These are phyloP conservation scores for Diarsia rubi DNA, from an alignment of 2,888 invertebrate species.

Conservation along the genomic window DNA sequence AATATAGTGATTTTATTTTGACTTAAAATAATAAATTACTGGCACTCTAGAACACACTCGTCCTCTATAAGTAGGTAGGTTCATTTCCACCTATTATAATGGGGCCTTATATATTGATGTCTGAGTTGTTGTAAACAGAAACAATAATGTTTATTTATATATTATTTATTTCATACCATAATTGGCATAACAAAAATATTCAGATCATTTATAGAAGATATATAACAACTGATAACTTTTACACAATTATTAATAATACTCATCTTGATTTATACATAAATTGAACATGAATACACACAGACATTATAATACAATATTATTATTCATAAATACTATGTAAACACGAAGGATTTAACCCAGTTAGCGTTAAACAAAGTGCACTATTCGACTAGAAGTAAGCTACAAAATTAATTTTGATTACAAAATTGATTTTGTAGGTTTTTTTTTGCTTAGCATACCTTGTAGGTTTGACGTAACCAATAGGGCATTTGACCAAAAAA, in stretches of 20 bases:
- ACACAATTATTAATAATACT: conserved; percentile 65
- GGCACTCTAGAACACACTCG: no score
- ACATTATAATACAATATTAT: conserved; percentile 37
- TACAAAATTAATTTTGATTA: conserved; percentile 46
- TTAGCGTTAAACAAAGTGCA: conserved; percentile 51
- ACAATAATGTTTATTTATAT: conserved; percentile 56
- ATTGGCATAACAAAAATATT: conserved; percentile 88
- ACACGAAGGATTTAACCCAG: conserved; percentile 47
- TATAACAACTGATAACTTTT: conserved; percentile 72
- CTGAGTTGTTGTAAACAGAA: conserved; percentile 31
- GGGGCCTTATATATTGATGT: no score
- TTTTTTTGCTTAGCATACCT: no score
- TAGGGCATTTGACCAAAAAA: no score
- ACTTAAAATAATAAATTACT: no score
- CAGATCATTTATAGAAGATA: conserved; percentile 82
- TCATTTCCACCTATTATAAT: no score
- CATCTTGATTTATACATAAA: conserved; percentile 59
- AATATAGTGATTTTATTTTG: no score
- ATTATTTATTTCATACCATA: conserved; percentile 81
- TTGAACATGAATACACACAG: conserved; percentile 57
- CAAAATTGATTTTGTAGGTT: no score
- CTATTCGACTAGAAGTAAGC: conserved; percentile 64
- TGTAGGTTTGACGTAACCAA: no score
- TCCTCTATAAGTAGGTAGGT: no score
- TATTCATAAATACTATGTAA: conserved; percentile 35